These are phyloP conservation scores for Drosophila phalerata DNA, from an alignment of 2,888 invertebrate species.

Conservation along the genomic window DNA sequence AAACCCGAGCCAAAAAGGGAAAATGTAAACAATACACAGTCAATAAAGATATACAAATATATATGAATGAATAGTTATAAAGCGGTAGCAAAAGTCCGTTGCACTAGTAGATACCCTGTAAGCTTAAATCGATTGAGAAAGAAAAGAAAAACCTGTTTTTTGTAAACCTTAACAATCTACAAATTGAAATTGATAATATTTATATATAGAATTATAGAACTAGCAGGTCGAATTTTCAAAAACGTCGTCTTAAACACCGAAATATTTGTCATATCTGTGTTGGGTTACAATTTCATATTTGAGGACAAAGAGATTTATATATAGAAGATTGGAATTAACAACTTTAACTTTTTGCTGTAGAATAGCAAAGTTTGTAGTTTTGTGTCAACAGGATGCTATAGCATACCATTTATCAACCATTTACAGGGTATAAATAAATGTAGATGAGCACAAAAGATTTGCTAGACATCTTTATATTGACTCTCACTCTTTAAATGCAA, in stretches of 20 bases:
- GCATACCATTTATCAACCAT: neutral
- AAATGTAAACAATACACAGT: conserved; percentile 75
- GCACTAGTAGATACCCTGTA: conserved; percentile 4
- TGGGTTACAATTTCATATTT: too few species aligned
- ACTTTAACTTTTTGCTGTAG: too few species aligned
- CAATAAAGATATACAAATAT: conserved; percentile 22
- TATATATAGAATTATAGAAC: too few species aligned
- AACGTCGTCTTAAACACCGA: too few species aligned
- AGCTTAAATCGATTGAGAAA: neutral
- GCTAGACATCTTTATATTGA: conserved; percentile 28
- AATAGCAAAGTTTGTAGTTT: too few species aligned
- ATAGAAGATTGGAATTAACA: too few species aligned
- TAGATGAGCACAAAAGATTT: conserved; percentile 42
- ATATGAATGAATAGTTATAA: conserved; percentile 16
- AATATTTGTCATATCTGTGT: too few species aligned
- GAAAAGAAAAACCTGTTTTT: too few species aligned
- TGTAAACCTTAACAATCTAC: too few species aligned
- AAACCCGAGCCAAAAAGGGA: conserved; percentile 46
- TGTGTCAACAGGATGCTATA: neutral
- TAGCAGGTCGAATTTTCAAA: too few species aligned
- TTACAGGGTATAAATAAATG: conserved; percentile 13
- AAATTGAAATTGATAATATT: too few species aligned
- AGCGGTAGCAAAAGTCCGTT: neutral
- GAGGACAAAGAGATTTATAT: too few species aligned
- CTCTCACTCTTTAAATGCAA: conserved; percentile 17